Evolutionary conservation across 2,797 vertebrate species (phyloP).

Genomic region (Astyanax mexicanus): DNA sequence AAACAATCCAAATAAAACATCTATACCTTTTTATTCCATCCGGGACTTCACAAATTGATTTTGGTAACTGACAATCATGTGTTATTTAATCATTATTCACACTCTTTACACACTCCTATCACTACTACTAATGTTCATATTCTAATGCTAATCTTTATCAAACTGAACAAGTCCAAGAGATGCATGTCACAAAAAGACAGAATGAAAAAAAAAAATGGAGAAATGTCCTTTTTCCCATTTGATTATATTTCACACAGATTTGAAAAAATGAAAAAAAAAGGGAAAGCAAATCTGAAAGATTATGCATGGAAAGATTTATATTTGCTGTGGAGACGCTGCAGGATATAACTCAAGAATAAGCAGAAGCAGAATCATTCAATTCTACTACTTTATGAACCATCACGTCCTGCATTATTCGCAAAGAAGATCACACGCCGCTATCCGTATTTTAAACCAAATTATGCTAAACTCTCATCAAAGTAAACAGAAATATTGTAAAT

Average conservation of each 20-base stretch:
- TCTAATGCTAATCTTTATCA: constrained; percentile 61
- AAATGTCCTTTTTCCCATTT: neutral
- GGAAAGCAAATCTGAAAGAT: neutral
- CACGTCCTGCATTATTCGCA: neutral
- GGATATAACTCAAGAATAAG: constrained; percentile 34
- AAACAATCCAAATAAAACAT: constrained; percentile 31
- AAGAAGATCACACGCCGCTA: neutral
- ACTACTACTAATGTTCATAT: constrained; percentile 60
- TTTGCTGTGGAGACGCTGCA: constrained; percentile 26
- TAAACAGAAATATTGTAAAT: constrained; percentile 16
- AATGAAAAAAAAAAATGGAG: neutral
- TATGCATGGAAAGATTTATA: constrained; percentile 25
- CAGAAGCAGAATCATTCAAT: neutral
- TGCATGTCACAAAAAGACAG: constrained; percentile 16
- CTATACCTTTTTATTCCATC: constrained; percentile 75
- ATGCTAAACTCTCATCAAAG: constrained; percentile 4
- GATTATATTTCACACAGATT: neutral
- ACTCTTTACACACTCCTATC: constrained; percentile 56
- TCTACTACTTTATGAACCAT: neutral
- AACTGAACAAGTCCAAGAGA: constrained; percentile 51
- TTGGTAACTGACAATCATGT: constrained; percentile 62
- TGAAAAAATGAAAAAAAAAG: neutral
- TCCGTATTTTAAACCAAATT: neutral
- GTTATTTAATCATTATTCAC: constrained; percentile 68
- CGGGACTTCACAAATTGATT: constrained; percentile 67